Evolutionary conservation across 92 coral and sea anemone genomes (phyloP).

Genomic region (Zoanthus gigantus): DNA sequence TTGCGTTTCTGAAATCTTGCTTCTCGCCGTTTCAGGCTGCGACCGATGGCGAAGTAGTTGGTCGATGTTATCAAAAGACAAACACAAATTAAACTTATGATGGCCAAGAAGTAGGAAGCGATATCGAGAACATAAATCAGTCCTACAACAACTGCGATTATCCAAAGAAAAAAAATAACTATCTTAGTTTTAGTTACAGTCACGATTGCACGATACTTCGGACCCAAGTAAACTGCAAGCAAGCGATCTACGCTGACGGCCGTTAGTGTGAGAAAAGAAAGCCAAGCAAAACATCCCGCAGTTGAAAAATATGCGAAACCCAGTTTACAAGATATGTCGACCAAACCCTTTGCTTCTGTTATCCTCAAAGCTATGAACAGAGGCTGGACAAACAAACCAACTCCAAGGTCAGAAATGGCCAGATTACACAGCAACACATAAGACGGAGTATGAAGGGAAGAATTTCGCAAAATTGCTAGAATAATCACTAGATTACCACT

Average conservation of each 20-base stretch:
- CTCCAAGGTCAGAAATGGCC: conserved; percentile 35
- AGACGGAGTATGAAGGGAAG: conserved; percentile 39
- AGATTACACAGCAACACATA: conserved; percentile 38
- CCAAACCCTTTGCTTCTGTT: conserved; percentile 10
- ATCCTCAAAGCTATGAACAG: conserved; percentile 29
- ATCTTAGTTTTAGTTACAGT: conserved; percentile 42
- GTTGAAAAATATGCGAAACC: conserved; percentile 15
- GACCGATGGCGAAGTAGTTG: conserved; percentile 62
- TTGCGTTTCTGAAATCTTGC: conserved; percentile 47
- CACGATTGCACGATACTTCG: conserved; percentile 56
- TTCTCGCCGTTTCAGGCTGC: conserved; percentile 58
- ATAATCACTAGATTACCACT: conserved; percentile 23
- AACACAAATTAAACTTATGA: conserved; percentile 51
- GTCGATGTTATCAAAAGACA: conserved; percentile 53
- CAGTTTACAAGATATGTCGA: conserved; percentile 21
- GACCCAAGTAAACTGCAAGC: conserved; percentile 62
- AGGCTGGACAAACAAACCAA: conserved; percentile 33
- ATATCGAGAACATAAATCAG: conserved; percentile 56
- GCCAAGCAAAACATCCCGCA: conserved; percentile 31
- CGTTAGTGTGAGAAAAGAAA: conserved; percentile 64
- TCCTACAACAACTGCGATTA: conserved; percentile 60
- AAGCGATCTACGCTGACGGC: conserved; percentile 63
- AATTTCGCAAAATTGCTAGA: conserved; percentile 31
- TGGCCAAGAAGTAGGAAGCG: conserved; percentile 52
- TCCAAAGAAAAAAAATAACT: conserved; percentile 51